Percentiles rank a stretch among this genome's conserved stretches.
Evolutionary conservation across 2,888 invertebrate species (phyloP).

Genomic region (Ophioninae sp.): DNA sequence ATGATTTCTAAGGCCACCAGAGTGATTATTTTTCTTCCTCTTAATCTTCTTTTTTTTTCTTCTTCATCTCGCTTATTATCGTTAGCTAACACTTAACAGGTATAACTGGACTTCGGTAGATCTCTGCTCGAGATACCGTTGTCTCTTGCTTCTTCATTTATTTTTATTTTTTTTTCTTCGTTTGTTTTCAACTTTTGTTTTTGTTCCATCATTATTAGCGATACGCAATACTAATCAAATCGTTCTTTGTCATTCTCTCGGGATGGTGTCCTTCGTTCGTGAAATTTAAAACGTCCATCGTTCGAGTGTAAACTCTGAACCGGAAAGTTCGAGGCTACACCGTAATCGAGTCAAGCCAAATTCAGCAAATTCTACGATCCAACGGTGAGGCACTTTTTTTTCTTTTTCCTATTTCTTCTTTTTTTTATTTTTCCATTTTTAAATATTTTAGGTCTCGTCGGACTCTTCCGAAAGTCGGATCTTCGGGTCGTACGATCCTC

Average conservation of each 20-base stretch:
- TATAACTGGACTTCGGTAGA: conserved; percentile 66
- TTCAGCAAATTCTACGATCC: conserved; percentile 70
- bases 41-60: conserved; percentile 64
- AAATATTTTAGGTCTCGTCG: conserved; percentile 70
- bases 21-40: conserved; percentile 76
- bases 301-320: conserved; percentile 22
- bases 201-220: conserved; percentile 44
- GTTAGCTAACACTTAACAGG: conserved; percentile 75
- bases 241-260: conserved; percentile 63
- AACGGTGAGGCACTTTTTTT: conserved; percentile 76
- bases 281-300: conserved; percentile 27
- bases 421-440: conserved; percentile 19
- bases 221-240: conserved; percentile 51
- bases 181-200: conserved; percentile 35
- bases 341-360: conserved; percentile 60
- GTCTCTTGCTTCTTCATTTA: conserved; percentile 55
- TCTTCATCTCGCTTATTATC: conserved; percentile 69
- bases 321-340: conserved; percentile 40
- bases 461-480: conserved; percentile 69
- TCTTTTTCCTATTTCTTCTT: conserved; percentile 34
- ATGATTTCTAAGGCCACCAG: conserved; percentile 80
- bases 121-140: conserved; percentile 52
- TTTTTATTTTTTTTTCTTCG: conserved; percentile 34
- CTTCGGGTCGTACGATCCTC: conserved; percentile 45
- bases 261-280: conserved; percentile 49